Percentiles rank a stretch among this genome's conserved stretches.
Conservation (phyloP, 2,113 vertebrate genomes). For the Danionella cerebrum region DNA sequence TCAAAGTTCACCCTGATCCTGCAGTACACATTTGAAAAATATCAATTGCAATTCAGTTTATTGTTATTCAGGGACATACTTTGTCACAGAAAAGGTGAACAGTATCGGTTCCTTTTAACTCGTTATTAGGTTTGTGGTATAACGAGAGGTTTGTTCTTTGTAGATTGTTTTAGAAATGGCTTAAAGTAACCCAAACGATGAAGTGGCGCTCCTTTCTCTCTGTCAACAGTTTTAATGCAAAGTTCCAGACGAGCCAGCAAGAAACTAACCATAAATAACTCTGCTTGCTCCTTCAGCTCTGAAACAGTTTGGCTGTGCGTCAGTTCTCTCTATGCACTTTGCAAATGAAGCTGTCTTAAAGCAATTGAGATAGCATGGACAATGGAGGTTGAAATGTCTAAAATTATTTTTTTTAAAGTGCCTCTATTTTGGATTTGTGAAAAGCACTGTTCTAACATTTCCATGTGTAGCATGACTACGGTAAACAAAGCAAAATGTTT, state of each 20-base stretch:
- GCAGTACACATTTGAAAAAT: not conserved
- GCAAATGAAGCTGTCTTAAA: conserved; percentile 30
- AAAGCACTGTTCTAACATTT: too few relatives aligned
- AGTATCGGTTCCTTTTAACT: too few relatives aligned
- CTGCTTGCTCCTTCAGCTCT: conserved; percentile 39
- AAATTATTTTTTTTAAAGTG: too few relatives aligned
- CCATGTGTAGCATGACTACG: too few relatives aligned
- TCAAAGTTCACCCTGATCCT: not conserved
- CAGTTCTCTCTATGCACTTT: conserved; percentile 17
- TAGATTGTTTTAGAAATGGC: too few relatives aligned
- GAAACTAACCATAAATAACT: conserved; percentile 28
- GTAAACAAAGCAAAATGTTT: too few relatives aligned
- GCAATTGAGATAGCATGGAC: too few relatives aligned
- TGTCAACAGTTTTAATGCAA: conserved; percentile 26
- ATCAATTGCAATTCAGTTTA: not conserved
- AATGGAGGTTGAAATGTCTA: too few relatives aligned
- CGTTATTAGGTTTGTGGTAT: too few relatives aligned
- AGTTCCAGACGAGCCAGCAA: conserved; percentile 23
- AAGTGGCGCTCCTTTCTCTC: conserved; percentile 1
- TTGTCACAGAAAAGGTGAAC: too few relatives aligned
- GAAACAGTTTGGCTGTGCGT: conserved; percentile 17
- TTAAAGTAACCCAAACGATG: conserved; percentile 2
- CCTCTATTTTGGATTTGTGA: too few relatives aligned
- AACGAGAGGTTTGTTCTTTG: conserved; percentile 45
- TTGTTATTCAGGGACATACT: too few relatives aligned